Conservation (phyloP, 2,888 invertebrate species). For the Macrophya annulata region DNA sequence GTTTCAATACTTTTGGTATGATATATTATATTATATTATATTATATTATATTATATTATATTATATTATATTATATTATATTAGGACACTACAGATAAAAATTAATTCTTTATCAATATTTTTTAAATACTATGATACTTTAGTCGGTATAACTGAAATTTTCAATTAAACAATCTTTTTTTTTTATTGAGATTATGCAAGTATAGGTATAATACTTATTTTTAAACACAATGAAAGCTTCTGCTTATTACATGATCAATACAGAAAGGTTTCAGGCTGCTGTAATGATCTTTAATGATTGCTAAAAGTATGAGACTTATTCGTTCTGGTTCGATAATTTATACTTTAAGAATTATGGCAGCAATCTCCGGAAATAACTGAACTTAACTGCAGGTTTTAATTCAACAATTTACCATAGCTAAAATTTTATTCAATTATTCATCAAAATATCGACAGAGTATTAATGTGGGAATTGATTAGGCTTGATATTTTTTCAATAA, state of each 20-base stretch:
- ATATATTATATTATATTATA: slow-evolving; percentile 21
- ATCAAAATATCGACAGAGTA: not conserved
- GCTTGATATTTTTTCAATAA: not conserved
- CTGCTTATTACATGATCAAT: slow-evolving; percentile 6
- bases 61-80: slow-evolving; percentile 26
- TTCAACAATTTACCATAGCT: not conserved
- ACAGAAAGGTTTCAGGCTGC: slow-evolving; percentile 16
- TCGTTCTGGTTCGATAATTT: slow-evolving; percentile 22
- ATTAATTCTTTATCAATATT: slow-evolving; percentile 26
- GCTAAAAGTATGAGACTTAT: slow-evolving; percentile 7
- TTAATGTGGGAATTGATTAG: not conserved
- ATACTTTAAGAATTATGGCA: not conserved
- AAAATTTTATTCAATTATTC: not conserved
- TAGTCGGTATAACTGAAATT: not conserved
- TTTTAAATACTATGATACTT: slow-evolving; percentile 24
- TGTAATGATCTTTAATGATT: not conserved
- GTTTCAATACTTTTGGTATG: slow-evolving; percentile 31
- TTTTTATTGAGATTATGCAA: not conserved
- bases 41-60: slow-evolving; percentile 28
- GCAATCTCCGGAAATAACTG: not conserved
- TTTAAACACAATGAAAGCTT: not conserved
- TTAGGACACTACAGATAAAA: slow-evolving; percentile 21
- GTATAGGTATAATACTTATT: not conserved
- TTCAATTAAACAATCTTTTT: not conserved
- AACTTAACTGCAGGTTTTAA: not conserved